Evolutionary conservation across 2,888 invertebrate genomes (phyloP), one percentile per base, ranked within the genome.

Genomic region (Spilosoma lubricipeda): DNA sequence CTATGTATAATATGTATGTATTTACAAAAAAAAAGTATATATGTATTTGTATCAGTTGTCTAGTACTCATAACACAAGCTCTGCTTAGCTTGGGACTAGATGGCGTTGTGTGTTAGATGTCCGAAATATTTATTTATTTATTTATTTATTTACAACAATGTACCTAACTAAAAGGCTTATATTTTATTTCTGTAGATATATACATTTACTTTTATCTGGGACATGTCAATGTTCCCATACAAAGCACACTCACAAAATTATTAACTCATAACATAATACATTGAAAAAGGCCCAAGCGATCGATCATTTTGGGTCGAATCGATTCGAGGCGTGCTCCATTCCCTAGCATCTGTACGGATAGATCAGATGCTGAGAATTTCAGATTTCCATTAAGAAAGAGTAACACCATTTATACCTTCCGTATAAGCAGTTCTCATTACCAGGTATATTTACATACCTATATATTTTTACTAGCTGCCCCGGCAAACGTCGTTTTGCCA

Each of bases 251-350:
- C 77, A 80, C 52, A 30, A 76, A 79, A 78, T 80, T 71, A 69
- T 77, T 76, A 76, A 79, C 80, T 74, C 74, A 75, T 80, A 79
- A 48, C 48, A 77, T 80, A 79, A 80, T 78, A 67, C 68, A 78
- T 71, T 66, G 36, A 71, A 69, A 76, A 79, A 80, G 67, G 70
- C 67, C 66, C 77, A 66, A 78, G 73, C 83, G 77, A 93, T 93
- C 89, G 82, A 91, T 93, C 91, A 92, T 91, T 81, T 89, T 80
- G 83, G 79, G 87, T 83, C 87, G 84, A 93, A 93, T 93, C 88
- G 91, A 93, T 92, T 92, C 87, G 77, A 76, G 79, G 80, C 85
- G 85, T 86, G 83, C 88, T 88, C 88, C 78, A 86, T 80, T 39
- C 56, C 56, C 36, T 70, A 70, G 56, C 56, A 48, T 67, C 48